Evolutionary conservation across 2,888 invertebrate genomes (phyloP).

Genomic region (Nemoura dubitans): DNA sequence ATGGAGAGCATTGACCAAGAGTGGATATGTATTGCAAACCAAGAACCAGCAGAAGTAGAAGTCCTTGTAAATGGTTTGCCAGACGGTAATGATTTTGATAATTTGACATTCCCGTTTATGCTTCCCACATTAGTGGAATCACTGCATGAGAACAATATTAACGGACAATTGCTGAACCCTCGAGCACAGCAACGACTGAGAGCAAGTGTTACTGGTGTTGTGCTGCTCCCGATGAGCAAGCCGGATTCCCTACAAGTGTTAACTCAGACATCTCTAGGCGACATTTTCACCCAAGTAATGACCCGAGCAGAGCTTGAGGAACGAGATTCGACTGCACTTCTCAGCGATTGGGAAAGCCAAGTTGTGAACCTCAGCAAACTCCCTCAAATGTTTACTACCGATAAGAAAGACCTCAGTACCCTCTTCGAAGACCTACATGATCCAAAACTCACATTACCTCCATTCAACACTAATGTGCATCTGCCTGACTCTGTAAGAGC

Average conservation of each 20-base stretch:
- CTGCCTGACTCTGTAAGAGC: neutral
- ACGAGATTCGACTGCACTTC: neutral
- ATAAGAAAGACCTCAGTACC: neutral
- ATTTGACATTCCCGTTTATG: neutral
- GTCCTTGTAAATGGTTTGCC: neutral
- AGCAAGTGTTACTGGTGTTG: neutral
- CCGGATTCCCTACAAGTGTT: neutral
- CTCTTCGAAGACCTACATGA: neutral
- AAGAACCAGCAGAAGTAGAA: slow-evolving; percentile 24
- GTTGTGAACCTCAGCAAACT: neutral
- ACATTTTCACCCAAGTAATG: slow-evolving; percentile 18
- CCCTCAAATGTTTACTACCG: neutral
- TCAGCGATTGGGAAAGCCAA: neutral
- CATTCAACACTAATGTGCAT: neutral
- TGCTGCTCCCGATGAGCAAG: neutral
- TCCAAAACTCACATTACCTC: too few species aligned
- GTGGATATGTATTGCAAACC: slow-evolving; percentile 26
- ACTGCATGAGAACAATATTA: neutral
- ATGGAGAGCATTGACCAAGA: neutral
- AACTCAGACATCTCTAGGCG: slow-evolving; percentile 4
- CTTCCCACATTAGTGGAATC: slow-evolving; percentile 10
- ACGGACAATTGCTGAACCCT: slow-evolving; percentile 3
- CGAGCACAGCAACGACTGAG: neutral
- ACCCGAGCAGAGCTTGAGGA: neutral
- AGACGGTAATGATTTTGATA: neutral